phyloP scores from a whole-genome alignment of 2,113 vertebrate species.

The Condylura cristata region DNA sequence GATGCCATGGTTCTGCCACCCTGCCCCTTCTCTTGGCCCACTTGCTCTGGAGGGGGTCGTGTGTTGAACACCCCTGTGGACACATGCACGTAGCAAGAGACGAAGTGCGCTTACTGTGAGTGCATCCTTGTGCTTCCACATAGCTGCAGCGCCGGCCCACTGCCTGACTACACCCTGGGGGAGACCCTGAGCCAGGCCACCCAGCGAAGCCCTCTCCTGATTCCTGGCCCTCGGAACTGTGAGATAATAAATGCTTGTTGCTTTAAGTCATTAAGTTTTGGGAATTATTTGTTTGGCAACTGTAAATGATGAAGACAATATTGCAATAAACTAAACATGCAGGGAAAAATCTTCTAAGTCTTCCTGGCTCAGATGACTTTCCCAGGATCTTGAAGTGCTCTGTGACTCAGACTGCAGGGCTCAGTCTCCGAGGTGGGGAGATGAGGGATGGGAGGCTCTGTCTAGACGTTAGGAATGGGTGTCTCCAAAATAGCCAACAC shows the following conservation, averaged over 20 bases:
- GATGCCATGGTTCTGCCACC: neutral
- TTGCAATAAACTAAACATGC: neutral
- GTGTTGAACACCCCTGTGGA: neutral
- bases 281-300: neutral
- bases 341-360: neutral
- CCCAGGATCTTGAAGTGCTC: neutral
- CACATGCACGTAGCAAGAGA: neutral
- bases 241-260: neutral
- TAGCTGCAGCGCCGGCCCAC: too few species aligned
- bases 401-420: conserved; percentile 33
- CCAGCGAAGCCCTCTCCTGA: neutral
- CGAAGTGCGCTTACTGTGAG: neutral
- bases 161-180: neutral
- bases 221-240: neutral
- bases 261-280: neutral
- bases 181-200: neutral
- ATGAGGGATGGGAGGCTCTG: neutral
- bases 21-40: neutral
- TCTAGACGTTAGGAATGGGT: neutral
- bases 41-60: neutral
- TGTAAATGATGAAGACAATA: neutral
- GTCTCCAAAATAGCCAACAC: neutral
- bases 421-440: neutral
- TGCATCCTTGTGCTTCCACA: neutral
- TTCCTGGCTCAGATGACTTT: conserved; percentile 8